Evolutionary conservation across 2,797 vertebrate genomes (phyloP).

Genomic region (Tolypeutes matacus): DNA sequence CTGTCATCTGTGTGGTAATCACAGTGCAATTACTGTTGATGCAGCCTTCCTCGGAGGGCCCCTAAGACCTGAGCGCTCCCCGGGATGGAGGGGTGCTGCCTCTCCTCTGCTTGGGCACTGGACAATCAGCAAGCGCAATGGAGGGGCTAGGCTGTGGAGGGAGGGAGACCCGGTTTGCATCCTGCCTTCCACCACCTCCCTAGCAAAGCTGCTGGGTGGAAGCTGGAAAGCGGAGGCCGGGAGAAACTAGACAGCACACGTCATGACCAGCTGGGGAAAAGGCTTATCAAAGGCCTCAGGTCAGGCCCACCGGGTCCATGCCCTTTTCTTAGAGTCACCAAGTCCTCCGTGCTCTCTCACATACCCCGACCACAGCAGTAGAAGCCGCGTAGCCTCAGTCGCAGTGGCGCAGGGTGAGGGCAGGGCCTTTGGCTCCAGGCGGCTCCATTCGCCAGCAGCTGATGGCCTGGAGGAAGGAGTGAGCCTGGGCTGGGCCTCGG

Average conservation of each 20-base stretch:
- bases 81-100: no score
- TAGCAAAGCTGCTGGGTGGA: no score
- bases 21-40: fast-evolving
- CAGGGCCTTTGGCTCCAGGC: background rate
- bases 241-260: no score
- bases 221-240: no score
- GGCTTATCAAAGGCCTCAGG: background rate
- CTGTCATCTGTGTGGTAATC: background rate
- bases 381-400: fast-evolving
- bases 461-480: background rate
- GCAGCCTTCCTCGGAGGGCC: no score
- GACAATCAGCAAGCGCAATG: no score
- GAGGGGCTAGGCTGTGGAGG: no score
- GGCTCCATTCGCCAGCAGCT: background rate
- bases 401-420: background rate
- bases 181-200: no score
- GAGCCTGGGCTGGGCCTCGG: fast-evolving
- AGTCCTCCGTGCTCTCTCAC: fast-evolving
- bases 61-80: no score
- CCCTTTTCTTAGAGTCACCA: background rate
- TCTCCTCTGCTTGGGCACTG: no score
- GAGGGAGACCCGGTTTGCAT: no score
- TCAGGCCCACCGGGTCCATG: background rate
- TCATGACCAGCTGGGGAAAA: background rate
- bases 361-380: no score